Conservation (phyloP, 1,140 invertebrate genomes). For the Pogonomyrmex californicus region DNA sequence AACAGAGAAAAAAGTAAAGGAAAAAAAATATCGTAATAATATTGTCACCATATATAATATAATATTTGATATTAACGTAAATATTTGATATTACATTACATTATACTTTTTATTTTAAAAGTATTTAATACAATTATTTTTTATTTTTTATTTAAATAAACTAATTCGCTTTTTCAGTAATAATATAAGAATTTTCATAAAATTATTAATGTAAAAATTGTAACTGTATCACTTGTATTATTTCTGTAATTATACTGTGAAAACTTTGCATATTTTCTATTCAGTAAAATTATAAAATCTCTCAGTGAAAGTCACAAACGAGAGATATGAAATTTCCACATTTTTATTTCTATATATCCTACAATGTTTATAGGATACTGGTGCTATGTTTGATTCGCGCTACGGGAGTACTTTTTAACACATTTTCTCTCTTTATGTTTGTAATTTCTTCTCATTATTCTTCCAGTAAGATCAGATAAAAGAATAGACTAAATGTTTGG, state of each 20-base stretch:
- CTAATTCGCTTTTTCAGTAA: neutral
- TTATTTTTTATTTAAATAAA: neutral
- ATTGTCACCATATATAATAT: neutral
- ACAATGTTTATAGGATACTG: neutral
- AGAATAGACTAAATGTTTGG: neutral
- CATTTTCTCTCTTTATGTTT: neutral
- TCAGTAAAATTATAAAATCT: constrained; percentile 9
- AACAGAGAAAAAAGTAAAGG: neutral
- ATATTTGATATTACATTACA: neutral
- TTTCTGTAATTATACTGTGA: neutral
- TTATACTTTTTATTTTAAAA: neutral
- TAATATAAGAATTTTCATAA: neutral
- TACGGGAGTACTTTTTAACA: neutral
- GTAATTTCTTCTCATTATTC: neutral
- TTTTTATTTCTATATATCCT: constrained; percentile 7
- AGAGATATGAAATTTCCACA: neutral
- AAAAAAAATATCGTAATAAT: neutral
- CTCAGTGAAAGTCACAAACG: neutral
- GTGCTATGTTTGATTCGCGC: neutral
- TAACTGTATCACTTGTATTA: neutral
- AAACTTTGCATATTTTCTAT: neutral
- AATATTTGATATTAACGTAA: neutral
- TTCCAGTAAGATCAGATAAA: neutral
- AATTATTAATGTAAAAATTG: neutral
- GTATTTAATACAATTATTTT: neutral